Evolutionary conservation across 2,888 invertebrate genomes (phyloP).

Genomic region (Dichetophora obliterata): DNA sequence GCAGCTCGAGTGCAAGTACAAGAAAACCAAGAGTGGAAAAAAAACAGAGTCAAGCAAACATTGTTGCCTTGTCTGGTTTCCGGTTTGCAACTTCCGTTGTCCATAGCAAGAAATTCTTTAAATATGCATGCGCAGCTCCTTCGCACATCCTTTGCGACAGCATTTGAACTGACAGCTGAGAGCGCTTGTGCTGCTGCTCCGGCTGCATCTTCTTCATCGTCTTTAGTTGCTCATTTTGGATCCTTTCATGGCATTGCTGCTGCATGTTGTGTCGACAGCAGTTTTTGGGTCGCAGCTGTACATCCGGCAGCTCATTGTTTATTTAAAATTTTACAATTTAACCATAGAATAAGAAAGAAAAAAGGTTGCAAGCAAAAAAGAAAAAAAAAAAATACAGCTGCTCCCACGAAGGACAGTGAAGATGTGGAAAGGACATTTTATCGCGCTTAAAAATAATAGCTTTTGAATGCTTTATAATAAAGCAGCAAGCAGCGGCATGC

Average conservation of each 20-base stretch:
- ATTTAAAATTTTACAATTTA: conserved; percentile 23
- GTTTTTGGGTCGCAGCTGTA: conserved; percentile 24
- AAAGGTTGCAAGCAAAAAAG: background rate
- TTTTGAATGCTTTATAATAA: background rate
- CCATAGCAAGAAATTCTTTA: background rate
- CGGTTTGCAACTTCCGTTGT: conserved; percentile 5
- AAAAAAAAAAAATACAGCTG: background rate
- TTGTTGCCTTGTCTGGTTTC: background rate
- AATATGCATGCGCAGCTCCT: conserved; percentile 14
- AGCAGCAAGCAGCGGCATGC: background rate
- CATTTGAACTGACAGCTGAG: conserved; percentile 7
- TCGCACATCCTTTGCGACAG: background rate
- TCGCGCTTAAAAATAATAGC: conserved; percentile 28
- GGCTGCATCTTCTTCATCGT: background rate
- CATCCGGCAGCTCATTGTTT: conserved; percentile 30
- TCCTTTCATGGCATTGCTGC: background rate
- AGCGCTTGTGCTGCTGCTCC: background rate
- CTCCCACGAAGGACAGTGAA: background rate
- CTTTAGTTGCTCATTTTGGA: background rate
- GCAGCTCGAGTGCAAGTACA: too few species aligned
- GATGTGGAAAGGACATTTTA: background rate
- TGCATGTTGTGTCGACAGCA: background rate
- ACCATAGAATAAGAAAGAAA: background rate
- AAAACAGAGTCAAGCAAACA: too few species aligned
- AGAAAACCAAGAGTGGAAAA: too few species aligned